These are phyloP conservation scores for Mongoloraphidia duomilia DNA, from an alignment of 2,888 invertebrate species.

Conservation along the genomic window DNA sequence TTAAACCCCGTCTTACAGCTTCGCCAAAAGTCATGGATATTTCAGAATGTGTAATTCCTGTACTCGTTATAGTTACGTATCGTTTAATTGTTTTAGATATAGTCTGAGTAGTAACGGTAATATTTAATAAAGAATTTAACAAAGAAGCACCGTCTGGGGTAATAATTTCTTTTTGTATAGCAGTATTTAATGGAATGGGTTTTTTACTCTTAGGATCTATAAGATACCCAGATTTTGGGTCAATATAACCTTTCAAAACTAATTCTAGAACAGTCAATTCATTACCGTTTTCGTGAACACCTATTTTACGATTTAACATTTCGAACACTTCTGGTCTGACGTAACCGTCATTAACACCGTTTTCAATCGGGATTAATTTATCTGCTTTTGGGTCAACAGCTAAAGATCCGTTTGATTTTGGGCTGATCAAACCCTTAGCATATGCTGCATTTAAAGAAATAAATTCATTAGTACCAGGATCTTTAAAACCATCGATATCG, in stretches of 20 bases:
- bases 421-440: conserved; percentile 60
- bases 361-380: conserved; percentile 59
- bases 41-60: conserved; percentile 36
- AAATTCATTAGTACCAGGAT: conserved; percentile 65
- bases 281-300: conserved; percentile 57
- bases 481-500: conserved; percentile 81
- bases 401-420: conserved; percentile 53
- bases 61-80: conserved; percentile 62
- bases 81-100: conserved; percentile 73
- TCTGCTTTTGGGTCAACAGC: conserved; percentile 61
- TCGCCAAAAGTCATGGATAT: conserved; percentile 60
- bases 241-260: conserved; percentile 71
- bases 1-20: conserved; percentile 60
- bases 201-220: conserved; percentile 58
- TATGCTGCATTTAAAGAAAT: conserved; percentile 73
- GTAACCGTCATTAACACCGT: conserved; percentile 58
- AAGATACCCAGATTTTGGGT: conserved; percentile 76
- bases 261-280: conserved; percentile 79
- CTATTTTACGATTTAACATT: conserved; percentile 70
- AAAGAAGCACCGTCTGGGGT: conserved; percentile 78
- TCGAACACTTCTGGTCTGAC: conserved; percentile 76
- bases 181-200: conserved; percentile 68
- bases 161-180: conserved; percentile 71
- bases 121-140: conserved; percentile 70
- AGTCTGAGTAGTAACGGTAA: conserved; percentile 76